Conservation (phyloP, 2,888 invertebrate genomes). For the Diaperis boleti region DNA sequence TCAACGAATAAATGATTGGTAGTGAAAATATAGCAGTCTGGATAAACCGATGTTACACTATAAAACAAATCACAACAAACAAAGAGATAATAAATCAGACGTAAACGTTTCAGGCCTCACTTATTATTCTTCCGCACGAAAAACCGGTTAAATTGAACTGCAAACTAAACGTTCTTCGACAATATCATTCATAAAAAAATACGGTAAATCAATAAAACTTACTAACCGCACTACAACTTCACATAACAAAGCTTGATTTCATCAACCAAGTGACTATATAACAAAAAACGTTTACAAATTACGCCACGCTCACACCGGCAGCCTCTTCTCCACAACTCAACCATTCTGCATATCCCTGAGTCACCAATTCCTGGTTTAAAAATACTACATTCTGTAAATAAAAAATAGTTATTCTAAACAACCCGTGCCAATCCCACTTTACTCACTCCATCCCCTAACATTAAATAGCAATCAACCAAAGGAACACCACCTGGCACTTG, state of each 20-base stretch:
- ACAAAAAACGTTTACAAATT: conserved; percentile 33
- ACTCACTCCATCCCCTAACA: conserved; percentile 65
- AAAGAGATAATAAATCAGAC: not conserved
- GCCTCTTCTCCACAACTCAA: conserved; percentile 60
- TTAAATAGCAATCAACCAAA: conserved; percentile 85
- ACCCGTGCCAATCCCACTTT: conserved; percentile 41
- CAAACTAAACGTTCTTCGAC: conserved; percentile 26
- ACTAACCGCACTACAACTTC: conserved; percentile 44
- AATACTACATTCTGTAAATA: conserved; percentile 81
- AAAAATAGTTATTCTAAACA: conserved; percentile 24
- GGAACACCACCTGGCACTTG: conserved; percentile 85
- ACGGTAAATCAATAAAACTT: conserved; percentile 6
- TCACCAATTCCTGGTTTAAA: conserved; percentile 88
- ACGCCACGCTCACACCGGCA: conserved; percentile 38
- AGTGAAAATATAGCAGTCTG: conserved; percentile 26
- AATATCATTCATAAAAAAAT: conserved; percentile 37
- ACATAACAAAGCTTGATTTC: conserved; percentile 52
- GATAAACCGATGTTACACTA: conserved; percentile 7
- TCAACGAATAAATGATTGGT: conserved; percentile 19
- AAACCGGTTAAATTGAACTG: conserved; percentile 14
- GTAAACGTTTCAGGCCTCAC: not conserved
- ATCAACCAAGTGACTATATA: conserved; percentile 54
- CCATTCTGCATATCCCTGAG: conserved; percentile 86
- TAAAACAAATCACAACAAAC: conserved; percentile 11
- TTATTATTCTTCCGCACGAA: conserved; percentile 1